Conservation (phyloP, 2,888 invertebrate species). For the Melolontha melolontha region DNA sequence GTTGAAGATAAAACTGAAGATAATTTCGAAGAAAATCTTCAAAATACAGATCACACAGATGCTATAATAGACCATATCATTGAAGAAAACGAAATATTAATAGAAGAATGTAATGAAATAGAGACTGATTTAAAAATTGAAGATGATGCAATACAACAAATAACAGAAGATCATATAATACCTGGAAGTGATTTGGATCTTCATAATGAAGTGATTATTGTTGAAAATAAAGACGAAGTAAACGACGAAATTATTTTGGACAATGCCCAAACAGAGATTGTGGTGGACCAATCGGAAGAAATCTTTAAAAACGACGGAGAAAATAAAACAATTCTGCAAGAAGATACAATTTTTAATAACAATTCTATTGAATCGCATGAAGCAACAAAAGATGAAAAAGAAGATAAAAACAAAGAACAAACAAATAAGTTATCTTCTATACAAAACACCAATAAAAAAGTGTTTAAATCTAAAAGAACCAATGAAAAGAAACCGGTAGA, state of each 20-base stretch:
- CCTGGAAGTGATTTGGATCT: slow-evolving; percentile 7
- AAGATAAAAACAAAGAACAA: slow-evolving; percentile 4
- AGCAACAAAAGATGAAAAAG: neutral
- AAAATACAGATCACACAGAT: no score
- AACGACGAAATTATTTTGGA: slow-evolving; percentile 15
- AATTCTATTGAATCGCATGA: slow-evolving; percentile 12
- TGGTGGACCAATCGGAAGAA: neutral
- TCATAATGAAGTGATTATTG: slow-evolving; percentile 17
- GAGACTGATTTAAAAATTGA: slow-evolving; percentile 1
- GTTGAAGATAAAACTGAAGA: neutral
- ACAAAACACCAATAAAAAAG: neutral
- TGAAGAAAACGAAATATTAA: slow-evolving; percentile 11
- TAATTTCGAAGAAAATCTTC: no score
- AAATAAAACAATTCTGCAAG: no score
- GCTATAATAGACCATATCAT: no score
- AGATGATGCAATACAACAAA: slow-evolving; percentile 15
- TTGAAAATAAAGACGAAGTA: slow-evolving; percentile 13
- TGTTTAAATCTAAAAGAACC: neutral
- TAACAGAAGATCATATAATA: neutral
- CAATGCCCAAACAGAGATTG: neutral
- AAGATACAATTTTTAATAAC: slow-evolving; percentile 14
- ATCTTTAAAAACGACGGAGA: slow-evolving; percentile 1
- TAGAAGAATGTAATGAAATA: neutral
- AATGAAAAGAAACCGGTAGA: no score
- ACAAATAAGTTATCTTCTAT: neutral